Evolutionary conservation across 2,113 vertebrate species (phyloP).

Genomic region (Takifugu bimaculatus): DNA sequence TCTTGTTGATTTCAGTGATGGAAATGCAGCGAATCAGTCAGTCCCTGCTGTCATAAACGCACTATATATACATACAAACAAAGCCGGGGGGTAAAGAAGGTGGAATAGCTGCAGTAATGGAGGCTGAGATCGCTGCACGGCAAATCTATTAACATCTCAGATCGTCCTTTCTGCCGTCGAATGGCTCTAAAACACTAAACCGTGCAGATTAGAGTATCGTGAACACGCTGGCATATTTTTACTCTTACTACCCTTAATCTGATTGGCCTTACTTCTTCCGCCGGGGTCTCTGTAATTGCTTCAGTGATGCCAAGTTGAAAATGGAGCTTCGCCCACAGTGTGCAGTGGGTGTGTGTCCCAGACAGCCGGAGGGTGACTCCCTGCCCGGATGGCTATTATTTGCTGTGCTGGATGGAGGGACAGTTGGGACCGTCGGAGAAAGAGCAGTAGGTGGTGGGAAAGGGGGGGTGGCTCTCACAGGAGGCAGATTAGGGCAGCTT

Average conservation of each 20-base stretch:
- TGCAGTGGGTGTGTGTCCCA: conserved; percentile 66
- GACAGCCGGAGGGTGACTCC: conserved; percentile 68
- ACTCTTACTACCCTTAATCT: conserved; percentile 10
- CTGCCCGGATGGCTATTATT: conserved; percentile 67
- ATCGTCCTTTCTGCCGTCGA: neutral
- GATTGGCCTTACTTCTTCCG: conserved; percentile 13
- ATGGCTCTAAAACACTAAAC: conserved; percentile 1
- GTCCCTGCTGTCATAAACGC: conserved; percentile 18
- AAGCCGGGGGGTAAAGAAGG: conserved; percentile 31
- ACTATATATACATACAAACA: conserved; percentile 25
- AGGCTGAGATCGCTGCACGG: conserved; percentile 26
- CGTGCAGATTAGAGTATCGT: neutral
- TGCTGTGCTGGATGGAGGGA: conserved; percentile 68
- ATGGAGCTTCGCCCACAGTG: conserved; percentile 46
- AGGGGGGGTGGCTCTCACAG: conserved; percentile 26
- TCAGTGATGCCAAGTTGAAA: neutral
- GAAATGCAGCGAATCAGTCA: conserved; percentile 17
- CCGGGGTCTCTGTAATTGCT: conserved; percentile 35
- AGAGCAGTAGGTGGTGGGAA: conserved; percentile 29
- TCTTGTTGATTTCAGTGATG: conserved; percentile 23
- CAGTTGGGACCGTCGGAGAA: conserved; percentile 31
- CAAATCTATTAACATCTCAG: conserved; percentile 3
- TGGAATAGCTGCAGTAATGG: conserved; percentile 31
- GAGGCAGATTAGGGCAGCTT: conserved; percentile 43
- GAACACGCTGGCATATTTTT: neutral